Base-by-base conservation (phyloP, 35 echinoderm and acorn worm species). In the Chiridota heheva region DNA sequence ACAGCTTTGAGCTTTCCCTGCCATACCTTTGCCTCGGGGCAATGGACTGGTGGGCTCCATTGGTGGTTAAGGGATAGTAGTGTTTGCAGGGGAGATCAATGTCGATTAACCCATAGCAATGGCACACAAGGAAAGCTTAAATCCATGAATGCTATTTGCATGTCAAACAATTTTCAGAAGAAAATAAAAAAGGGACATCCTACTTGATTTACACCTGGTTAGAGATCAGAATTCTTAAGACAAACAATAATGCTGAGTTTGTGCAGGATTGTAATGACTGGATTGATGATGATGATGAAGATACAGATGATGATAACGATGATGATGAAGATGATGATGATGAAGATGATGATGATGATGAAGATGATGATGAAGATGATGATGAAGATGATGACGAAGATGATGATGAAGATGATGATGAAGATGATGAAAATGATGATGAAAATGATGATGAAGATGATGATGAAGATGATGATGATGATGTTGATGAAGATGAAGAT, bases 391-490 rank as follows among this genome's bases (percentile, higher is more conserved):
- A 63, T 5, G 59, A 22, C n/a, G 59, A 63, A 7, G 59, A 63
- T 63, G 59, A 63, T 7, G 59, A 63, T 31, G 59, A 63, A 25
- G 6, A 25, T 63, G 59, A 63, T 6, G 59, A 63, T 63, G 59
- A 63, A 7, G 59, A 63, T 6, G 59, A 63, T 5, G 59, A 63
- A 26, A 31, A 63, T 63, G 59, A 63, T 8, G 59, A 63, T n/a
- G 59, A 63, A 5, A 31, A 63, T 7, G 59, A 25, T 7, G 59
- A 63, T 22, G 59, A 63, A 26, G 59, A 63, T n/a, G 59, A 63
- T 63, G 59, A 63, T 63, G 59, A 63, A 31, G 59, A 63, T 63
- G 59, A 63, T 8, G 59, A 63, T 63, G 59, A 63, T 22, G 59
- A 63, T 7, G 59, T 26, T 63, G 59, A 51, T 51, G 47, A 51